Percentiles rank a stretch among this genome's conserved stretches.
Evolutionary conservation across 2,797 vertebrate species (phyloP).

Genomic region (Masticophis lateralis): DNA sequence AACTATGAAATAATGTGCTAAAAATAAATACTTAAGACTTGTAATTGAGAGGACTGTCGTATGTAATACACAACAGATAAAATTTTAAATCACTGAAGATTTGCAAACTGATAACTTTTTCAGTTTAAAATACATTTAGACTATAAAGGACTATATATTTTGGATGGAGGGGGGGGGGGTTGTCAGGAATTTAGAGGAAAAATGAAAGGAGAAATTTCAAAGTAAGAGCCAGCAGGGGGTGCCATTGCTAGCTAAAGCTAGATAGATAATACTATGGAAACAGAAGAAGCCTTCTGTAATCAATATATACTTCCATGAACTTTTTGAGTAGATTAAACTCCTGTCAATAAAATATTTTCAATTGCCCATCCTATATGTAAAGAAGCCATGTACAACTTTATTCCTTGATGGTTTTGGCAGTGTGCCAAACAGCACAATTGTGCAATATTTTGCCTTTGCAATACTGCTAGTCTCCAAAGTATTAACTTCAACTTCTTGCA

Average conservation of each 20-base stretch:
- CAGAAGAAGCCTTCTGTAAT: conserved; percentile 14
- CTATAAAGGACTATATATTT: conserved; percentile 18
- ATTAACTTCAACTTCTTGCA: background rate
- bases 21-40: background rate
- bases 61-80: conserved; percentile 8
- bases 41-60: background rate
- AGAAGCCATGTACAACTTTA: background rate
- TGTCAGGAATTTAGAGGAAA: conserved; percentile 19
- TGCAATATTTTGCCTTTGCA: conserved; percentile 21
- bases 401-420: background rate
- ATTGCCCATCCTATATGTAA: background rate
- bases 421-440: background rate
- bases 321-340: conserved; percentile 22
- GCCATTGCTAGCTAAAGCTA: conserved; percentile 55
- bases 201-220: conserved; percentile 31
- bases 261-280: background rate
- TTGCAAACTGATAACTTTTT: conserved; percentile 8
- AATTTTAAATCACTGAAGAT: background rate
- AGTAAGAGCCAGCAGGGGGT: conserved; percentile 60
- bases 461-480: conserved; percentile 27
- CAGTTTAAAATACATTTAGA: background rate
- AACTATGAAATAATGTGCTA: background rate
- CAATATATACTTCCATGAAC: conserved; percentile 21
- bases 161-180: fast-evolving
- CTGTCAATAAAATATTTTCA: conserved; percentile 24